Conservation (phyloP, 2,888 invertebrate species). For the Parnassius smintheus region DNA sequence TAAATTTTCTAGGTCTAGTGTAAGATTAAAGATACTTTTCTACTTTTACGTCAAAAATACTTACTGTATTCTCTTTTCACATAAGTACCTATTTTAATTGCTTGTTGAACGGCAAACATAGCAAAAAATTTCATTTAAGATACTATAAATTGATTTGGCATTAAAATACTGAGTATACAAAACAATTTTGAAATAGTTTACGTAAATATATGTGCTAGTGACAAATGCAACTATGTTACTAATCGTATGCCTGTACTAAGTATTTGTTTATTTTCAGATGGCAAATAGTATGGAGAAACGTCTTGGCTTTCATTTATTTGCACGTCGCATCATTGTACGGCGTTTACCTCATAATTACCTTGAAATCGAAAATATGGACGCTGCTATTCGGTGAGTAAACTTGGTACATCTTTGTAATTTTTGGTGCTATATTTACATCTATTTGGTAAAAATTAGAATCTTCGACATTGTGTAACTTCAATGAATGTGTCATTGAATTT, state of each 20-base stretch:
- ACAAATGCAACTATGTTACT: slow-evolving; percentile 7
- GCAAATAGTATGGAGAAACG: slow-evolving; percentile 91
- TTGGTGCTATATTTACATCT: slow-evolving; percentile 8
- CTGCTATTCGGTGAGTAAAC: slow-evolving; percentile 74
- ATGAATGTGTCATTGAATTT: too few species aligned
- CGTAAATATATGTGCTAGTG: background rate
- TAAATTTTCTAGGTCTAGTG: too few species aligned
- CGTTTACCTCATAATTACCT: slow-evolving; percentile 76
- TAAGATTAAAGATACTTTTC: too few species aligned
- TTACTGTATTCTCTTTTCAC: too few species aligned
- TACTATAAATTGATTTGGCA: too few species aligned
- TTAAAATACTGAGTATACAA: background rate
- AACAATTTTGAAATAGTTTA: slow-evolving; percentile 13
- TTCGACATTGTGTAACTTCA: slow-evolving; percentile 2
- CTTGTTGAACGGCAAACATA: too few species aligned
- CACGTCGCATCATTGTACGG: slow-evolving; percentile 85
- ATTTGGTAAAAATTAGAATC: slow-evolving; percentile 8
- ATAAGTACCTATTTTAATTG: too few species aligned
- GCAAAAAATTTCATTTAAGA: too few species aligned
- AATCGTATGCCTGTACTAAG: slow-evolving; percentile 16
- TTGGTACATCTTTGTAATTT: slow-evolving; percentile 8
- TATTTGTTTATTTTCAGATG: slow-evolving; percentile 63
- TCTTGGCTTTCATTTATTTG: slow-evolving; percentile 86
- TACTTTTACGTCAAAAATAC: too few species aligned
- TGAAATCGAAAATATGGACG: slow-evolving; percentile 71